Percentiles rank a stretch among this genome's conserved stretches.
These are phyloP conservation scores for Metopolophium dirhodum DNA, from an alignment of 1,140 invertebrate species.

Conservation along the genomic window DNA sequence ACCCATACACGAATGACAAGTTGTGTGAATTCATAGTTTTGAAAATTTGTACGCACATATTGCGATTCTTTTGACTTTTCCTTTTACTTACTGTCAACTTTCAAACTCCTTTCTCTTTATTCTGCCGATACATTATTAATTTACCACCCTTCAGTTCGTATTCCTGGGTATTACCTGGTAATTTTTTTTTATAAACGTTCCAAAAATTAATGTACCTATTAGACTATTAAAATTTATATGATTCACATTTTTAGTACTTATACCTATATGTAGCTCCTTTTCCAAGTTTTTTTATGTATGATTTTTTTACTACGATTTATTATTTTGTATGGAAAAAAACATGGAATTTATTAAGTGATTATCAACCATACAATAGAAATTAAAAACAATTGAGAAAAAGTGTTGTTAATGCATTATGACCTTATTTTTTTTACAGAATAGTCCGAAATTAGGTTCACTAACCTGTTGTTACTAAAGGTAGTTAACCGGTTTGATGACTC, in stretches of 20 bases:
- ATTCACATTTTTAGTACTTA: not conserved
- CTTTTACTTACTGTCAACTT: slow-evolving; percentile 6
- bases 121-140: not conserved
- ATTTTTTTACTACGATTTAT: not conserved
- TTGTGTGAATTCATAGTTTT: not conserved
- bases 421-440: slow-evolving; percentile 11
- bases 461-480: not conserved
- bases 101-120: slow-evolving; percentile 41
- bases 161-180: no score
- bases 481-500: not conserved
- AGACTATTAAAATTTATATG: not conserved
- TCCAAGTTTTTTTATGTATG: not conserved
- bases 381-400: slow-evolving; percentile 9
- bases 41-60: not conserved
- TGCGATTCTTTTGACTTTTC: not conserved
- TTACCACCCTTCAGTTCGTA: not conserved
- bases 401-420: slow-evolving; percentile 9
- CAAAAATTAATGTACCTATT: not conserved
- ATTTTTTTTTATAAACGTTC: not conserved
- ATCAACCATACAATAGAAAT: not conserved
- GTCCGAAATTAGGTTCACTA: slow-evolving; percentile 2
- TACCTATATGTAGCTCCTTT: not conserved
- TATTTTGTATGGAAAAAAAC: not conserved
- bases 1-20: not conserved
- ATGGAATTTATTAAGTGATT: slow-evolving; percentile 1